These are phyloP conservation scores for Grapholita molesta DNA, from an alignment of 1,140 invertebrate genomes.

Conservation along the genomic window DNA sequence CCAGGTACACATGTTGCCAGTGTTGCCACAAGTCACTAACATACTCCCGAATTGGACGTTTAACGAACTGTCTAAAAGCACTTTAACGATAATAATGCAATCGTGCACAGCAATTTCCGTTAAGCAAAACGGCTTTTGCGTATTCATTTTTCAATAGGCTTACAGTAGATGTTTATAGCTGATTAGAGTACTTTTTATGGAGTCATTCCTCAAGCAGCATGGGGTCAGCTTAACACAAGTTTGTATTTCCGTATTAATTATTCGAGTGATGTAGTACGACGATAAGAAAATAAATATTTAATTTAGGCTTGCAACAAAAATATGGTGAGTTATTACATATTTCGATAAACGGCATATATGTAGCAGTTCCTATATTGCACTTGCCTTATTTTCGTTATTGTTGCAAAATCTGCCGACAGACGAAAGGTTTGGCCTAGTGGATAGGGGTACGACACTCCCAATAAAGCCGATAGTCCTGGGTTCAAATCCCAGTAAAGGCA, in stretches of 20 bases:
- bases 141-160: neutral
- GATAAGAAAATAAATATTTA: neutral
- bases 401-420: no score
- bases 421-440: no score
- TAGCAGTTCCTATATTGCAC: no score
- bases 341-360: neutral
- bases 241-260: neutral
- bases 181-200: neutral
- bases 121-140: neutral
- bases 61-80: conserved; percentile 3
- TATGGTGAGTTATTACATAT: neutral
- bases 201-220: neutral
- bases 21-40: conserved; percentile 18
- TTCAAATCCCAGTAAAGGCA: no score
- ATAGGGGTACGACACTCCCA: no score
- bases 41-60: neutral
- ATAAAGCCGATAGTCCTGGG: no score
- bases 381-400: no score
- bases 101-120: neutral
- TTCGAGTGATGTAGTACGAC: neutral
- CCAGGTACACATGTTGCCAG: conserved; percentile 22
- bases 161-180: neutral
- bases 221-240: neutral
- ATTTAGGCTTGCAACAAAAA: neutral
- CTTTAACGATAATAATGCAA: neutral